phyloP scores from a whole-genome alignment of 1,140 invertebrate genomes.

The Drosophila teissieri region DNA sequence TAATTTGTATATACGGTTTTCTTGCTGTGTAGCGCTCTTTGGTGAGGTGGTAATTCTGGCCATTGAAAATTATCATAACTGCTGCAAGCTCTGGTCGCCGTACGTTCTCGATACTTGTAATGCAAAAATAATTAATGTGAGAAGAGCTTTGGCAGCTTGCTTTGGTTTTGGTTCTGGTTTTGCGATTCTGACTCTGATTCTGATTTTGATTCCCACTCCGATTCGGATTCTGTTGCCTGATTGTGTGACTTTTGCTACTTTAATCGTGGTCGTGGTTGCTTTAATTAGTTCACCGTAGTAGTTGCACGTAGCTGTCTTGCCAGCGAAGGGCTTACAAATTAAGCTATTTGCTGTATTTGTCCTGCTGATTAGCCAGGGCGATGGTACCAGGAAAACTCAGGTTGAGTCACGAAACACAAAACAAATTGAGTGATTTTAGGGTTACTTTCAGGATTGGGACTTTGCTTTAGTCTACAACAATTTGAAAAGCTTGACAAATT shows the following conservation, averaged over 20 bases:
- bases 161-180: conserved; percentile 24
- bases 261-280: conserved; percentile 46
- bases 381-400: background rate
- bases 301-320: conserved; percentile 55
- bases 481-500: background rate
- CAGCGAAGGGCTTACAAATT: conserved; percentile 67
- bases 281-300: conserved; percentile 57
- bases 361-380: conserved; percentile 40
- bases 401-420: conserved; percentile 18
- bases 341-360: conserved; percentile 64
- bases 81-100: conserved; percentile 22
- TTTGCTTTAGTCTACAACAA: too few relatives aligned
- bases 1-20: background rate
- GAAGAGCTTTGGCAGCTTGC: conserved; percentile 49
- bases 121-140: conserved; percentile 81
- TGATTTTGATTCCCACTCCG: conserved; percentile 26
- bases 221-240: conserved; percentile 9
- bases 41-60: conserved; percentile 10
- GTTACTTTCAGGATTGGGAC: background rate
- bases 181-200: conserved; percentile 13
- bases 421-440: conserved; percentile 7
- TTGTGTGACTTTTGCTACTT: conserved; percentile 38
- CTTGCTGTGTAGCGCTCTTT: background rate
- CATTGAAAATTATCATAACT: conserved; percentile 73
- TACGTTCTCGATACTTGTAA: conserved; percentile 69